Base-by-base conservation (phyloP, 2,888 invertebrate genomes). In the Eupeodes luniger region DNA sequence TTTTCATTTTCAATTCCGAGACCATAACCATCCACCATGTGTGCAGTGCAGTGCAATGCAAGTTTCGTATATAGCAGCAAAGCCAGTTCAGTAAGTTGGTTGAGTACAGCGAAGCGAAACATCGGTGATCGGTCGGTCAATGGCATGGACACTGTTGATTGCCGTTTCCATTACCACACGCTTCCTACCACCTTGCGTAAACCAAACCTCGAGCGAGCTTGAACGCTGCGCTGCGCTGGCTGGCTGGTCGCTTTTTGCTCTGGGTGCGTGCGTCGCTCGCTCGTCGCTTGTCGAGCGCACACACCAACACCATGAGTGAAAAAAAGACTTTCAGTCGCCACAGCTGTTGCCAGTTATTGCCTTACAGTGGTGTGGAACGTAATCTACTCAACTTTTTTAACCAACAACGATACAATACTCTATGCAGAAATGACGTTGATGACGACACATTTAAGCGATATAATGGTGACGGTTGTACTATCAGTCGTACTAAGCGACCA, bases 1-100 rank as follows among this genome's bases (percentile, higher is more conserved):
- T 75, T 85, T 85, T 88, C 85, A 67, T 85, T 88, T 88, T 88
- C 85, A 81, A 88, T 85, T 88, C 85, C 81, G 81, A 88, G 81
- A 85, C 78, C 85, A 87, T 81, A 78, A 49, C 75, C 81, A 49
- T 78, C 61, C 72, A 79, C 67, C 66, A 69, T 75, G 27, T 19
- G n/a, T 57, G 51, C 64, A 40, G 47, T 62, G 55, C 44, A 70
- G 62, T 72, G 59, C 62, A 76, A 1, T 49, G 27, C 75, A 67
- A 74, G 79, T 44, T 70, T 77, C 69, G 72, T 61, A 12, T 47
- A 27, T 27, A 27, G 27, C 27, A 40, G 67, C 77, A 69, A 69
- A 88, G 87, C 76, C 84, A 88, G 84, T 81, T 81, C 40, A 74
- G 77, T 82, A 59, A 9, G 40, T 40, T 40, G 40, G 40, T 40